Conservation (phyloP, 2,888 invertebrate species). For the Entomobrya multifasciata region DNA sequence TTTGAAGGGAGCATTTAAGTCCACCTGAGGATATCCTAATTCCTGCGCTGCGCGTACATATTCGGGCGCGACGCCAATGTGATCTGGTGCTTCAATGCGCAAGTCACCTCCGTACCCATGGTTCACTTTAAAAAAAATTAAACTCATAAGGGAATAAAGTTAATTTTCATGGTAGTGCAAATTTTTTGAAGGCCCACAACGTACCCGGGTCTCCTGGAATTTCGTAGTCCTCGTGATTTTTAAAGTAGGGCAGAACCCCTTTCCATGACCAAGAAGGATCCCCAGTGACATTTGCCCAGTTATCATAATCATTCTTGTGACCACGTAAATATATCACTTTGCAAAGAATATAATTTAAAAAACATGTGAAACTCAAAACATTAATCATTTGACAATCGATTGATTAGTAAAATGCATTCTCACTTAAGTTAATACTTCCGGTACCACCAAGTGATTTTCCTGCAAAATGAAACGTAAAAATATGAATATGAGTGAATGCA, state of each 20-base stretch:
- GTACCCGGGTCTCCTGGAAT: too few relatives aligned
- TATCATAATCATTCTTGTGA: constrained; percentile 59
- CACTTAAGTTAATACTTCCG: too few relatives aligned
- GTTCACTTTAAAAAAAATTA: not conserved
- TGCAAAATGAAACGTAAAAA: not conserved
- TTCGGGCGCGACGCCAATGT: constrained; percentile 81
- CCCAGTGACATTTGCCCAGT: constrained; percentile 61
- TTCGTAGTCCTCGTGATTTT: constrained; percentile 43
- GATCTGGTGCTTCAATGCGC: constrained; percentile 82
- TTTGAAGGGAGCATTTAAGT: not conserved
- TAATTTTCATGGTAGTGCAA: too few relatives aligned
- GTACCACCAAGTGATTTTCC: constrained; percentile 64
- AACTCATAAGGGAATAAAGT: too few relatives aligned
- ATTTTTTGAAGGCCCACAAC: too few relatives aligned
- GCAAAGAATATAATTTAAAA: too few relatives aligned
- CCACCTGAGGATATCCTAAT: constrained; percentile 73
- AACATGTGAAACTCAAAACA: too few relatives aligned
- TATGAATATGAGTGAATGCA: too few relatives aligned
- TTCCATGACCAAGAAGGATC: constrained; percentile 61
- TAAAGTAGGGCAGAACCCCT: constrained; percentile 64
- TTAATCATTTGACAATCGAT: too few relatives aligned
- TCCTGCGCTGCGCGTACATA: constrained; percentile 76
- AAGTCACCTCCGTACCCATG: constrained; percentile 76
- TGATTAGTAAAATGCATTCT: too few relatives aligned
- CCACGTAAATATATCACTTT: too few relatives aligned